Evolutionary conservation across 2,888 invertebrate genomes (phyloP).

Genomic region (Diplazon laetatorius): DNA sequence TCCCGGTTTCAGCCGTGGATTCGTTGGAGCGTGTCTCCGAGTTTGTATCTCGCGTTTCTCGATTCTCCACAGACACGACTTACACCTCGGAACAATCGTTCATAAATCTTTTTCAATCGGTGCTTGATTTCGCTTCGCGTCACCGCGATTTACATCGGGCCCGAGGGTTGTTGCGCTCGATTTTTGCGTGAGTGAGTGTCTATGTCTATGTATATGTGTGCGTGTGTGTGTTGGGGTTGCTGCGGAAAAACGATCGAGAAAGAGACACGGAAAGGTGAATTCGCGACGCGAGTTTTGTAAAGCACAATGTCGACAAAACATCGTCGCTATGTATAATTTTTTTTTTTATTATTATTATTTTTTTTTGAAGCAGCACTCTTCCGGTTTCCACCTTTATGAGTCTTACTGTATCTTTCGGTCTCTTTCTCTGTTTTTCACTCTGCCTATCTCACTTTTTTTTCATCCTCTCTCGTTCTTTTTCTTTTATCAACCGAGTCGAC

Average conservation of each 20-base stretch:
- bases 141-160: slow-evolving; percentile 55
- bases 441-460: neutral
- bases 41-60: slow-evolving; percentile 2
- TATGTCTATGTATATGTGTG: too few relatives aligned
- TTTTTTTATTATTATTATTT: too few relatives aligned
- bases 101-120: slow-evolving; percentile 64
- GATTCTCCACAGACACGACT: slow-evolving; percentile 41
- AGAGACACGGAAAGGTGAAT: slow-evolving; percentile 43
- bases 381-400: slow-evolving; percentile 26
- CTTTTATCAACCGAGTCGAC: slow-evolving; percentile 7
- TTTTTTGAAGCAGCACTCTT: slow-evolving; percentile 37
- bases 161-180: too few relatives aligned
- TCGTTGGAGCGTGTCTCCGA: slow-evolving; percentile 64
- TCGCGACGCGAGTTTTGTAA: slow-evolving; percentile 48
- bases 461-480: slow-evolving; percentile 5
- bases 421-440: slow-evolving; percentile 21
- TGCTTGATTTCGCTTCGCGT: slow-evolving; percentile 59
- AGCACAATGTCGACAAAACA: slow-evolving; percentile 50
- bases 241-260: slow-evolving; percentile 31
- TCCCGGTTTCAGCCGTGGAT: too few relatives aligned
- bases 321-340: slow-evolving; percentile 28
- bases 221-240: slow-evolving; percentile 14
- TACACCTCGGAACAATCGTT: slow-evolving; percentile 61
- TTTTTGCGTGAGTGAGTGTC: too few relatives aligned
- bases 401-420: neutral